Conservation (phyloP, 2,797 vertebrate genomes). For the Clarias laeviceps region DNA sequence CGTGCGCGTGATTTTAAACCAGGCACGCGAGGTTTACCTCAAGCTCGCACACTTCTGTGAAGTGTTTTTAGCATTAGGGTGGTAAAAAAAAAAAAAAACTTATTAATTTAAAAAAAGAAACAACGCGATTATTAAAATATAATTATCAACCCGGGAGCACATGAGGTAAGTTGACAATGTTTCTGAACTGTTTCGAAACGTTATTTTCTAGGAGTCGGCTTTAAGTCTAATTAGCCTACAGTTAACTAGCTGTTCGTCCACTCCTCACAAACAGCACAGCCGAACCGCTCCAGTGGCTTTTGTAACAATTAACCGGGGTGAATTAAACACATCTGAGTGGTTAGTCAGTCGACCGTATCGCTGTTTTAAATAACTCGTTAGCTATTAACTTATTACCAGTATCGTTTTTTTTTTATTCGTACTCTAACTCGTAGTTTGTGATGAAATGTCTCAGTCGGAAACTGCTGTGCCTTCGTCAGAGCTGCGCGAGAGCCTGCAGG, state of each 20-base stretch:
- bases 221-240: conserved; percentile 1
- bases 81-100: not conserved
- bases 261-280: not conserved
- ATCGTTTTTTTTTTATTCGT: conserved; percentile 25
- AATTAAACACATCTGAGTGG: conserved; percentile 61
- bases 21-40: conserved; percentile 19
- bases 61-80: not conserved
- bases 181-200: not conserved
- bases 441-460: conserved; percentile 74
- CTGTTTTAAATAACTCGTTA: not conserved
- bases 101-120: not conserved
- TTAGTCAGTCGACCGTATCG: conserved; percentile 22
- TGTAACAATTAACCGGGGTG: conserved; percentile 61
- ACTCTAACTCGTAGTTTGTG: conserved; percentile 37
- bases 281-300: not conserved
- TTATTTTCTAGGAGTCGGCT: not conserved
- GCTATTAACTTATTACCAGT: conserved; percentile 1
- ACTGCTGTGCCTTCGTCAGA: conserved; percentile 53
- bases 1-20: conserved; percentile 7
- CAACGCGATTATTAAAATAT: not conserved
- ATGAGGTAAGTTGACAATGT: conserved; percentile 9
- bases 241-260: not conserved
- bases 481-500: conserved; percentile 62
- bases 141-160: not conserved
- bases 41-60: not conserved